A percentile compares a stretch with the other conserved stretches of the same genome.
These are phyloP conservation scores for Triplophysa yarkandensis DNA, from an alignment of 2,797 vertebrate genomes.

Conservation along the genomic window DNA sequence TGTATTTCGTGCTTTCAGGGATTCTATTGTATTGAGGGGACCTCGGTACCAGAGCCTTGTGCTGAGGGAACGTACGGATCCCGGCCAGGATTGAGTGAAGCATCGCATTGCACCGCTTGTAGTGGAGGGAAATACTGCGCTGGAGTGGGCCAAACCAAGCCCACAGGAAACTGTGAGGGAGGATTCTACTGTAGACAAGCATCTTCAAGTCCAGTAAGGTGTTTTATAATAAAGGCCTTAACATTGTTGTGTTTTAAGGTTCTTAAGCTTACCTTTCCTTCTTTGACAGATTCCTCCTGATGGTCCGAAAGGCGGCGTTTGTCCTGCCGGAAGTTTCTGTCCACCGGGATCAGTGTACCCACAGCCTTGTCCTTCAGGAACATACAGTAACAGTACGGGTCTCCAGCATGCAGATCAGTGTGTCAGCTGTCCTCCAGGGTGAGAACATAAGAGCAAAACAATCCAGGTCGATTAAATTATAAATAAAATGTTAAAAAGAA, in stretches of 20 bases:
- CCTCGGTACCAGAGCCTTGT: slow-evolving; percentile 74
- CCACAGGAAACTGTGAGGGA: slow-evolving; percentile 79
- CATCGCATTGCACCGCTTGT: slow-evolving; percentile 77
- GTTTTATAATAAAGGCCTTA: no score
- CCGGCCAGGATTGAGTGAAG: slow-evolving; percentile 66
- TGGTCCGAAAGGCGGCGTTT: slow-evolving; percentile 79
- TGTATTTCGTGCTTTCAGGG: slow-evolving; percentile 69
- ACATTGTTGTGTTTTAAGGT: neutral
- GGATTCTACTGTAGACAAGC: slow-evolving; percentile 84
- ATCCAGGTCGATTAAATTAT: no score
- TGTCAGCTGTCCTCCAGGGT: slow-evolving; percentile 83
- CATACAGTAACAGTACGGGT: slow-evolving; percentile 81
- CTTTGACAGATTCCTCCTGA: slow-evolving; percentile 76
- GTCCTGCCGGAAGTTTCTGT: slow-evolving; percentile 76
- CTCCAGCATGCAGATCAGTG: slow-evolving; percentile 75
- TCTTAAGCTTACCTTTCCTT: slow-evolving; percentile 13
- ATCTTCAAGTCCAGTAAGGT: slow-evolving; percentile 79
- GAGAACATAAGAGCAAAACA: slow-evolving; percentile 34
- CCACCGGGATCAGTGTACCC: slow-evolving; percentile 65
- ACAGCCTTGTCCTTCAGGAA: slow-evolving; percentile 80
- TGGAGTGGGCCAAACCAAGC: slow-evolving; percentile 72
- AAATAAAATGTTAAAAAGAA: no score
- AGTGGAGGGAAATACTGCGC: slow-evolving; percentile 79
- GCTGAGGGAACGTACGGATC: slow-evolving; percentile 76
- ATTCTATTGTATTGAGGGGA: slow-evolving; percentile 79